phyloP scores from a whole-genome alignment of 1,140 invertebrate species.

The Eurosta solidaginis region DNA sequence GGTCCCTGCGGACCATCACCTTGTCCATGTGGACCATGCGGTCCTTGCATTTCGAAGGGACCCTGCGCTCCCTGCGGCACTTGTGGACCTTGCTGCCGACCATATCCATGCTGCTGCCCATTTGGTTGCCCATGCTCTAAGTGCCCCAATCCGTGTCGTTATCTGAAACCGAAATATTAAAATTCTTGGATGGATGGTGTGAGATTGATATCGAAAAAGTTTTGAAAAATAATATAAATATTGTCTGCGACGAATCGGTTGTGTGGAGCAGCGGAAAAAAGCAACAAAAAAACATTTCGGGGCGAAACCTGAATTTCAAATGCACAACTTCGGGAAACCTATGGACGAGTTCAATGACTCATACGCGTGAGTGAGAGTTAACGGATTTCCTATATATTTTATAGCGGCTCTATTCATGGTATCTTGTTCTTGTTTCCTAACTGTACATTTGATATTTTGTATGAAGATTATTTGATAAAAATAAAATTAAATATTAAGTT shows the following conservation, averaged over 20 bases:
- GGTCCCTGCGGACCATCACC: conserved; percentile 42
- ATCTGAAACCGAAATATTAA: background rate
- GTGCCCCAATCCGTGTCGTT: conserved; percentile 41
- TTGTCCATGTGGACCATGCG: conserved; percentile 37
- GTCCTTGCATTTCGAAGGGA: conserved; percentile 32
- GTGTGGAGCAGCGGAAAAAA: background rate
- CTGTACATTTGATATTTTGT: conserved; percentile 26
- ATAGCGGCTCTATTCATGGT: no score
- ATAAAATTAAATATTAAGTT: background rate
- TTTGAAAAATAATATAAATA: background rate
- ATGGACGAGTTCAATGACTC: background rate
- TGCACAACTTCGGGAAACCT: background rate
- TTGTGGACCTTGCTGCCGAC: conserved; percentile 41
- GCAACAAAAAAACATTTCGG: background rate
- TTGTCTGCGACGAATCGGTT: background rate
- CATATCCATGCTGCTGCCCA: conserved; percentile 43
- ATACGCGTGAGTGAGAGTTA: background rate
- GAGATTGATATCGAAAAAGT: no score
- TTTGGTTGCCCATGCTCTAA: conserved; percentile 50
- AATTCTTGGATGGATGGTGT: background rate
- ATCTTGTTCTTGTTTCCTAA: no score
- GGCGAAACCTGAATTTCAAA: background rate
- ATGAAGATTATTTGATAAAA: background rate
- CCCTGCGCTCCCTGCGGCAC: conserved; percentile 44
- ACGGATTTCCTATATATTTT: no score